Percentiles rank a stretch among this genome's conserved stretches.
These are phyloP conservation scores for Adelosebastes latens DNA, from an alignment of 2,797 vertebrate species.

Conservation along the genomic window DNA sequence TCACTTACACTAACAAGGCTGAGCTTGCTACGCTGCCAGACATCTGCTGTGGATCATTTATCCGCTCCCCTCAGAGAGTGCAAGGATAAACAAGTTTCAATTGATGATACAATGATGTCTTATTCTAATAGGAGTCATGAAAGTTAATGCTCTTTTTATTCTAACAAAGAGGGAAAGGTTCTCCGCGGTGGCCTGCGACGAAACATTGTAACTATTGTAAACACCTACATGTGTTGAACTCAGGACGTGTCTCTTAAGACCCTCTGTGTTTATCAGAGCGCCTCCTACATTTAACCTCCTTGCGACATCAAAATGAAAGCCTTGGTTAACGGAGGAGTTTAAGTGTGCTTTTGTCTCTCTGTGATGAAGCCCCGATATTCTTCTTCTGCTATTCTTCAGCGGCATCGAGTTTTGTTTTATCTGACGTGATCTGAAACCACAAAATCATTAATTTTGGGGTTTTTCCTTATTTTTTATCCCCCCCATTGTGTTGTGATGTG, in stretches of 20 bases:
- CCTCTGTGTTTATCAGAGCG: conserved; percentile 13
- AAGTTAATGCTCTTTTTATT: conserved; percentile 34
- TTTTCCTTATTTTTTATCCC: conserved; percentile 33
- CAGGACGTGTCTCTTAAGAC: conserved; percentile 13
- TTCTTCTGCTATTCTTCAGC: conserved; percentile 28
- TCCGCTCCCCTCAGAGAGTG: conserved; percentile 27
- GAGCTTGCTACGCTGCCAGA: conserved; percentile 36
- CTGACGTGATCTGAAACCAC: conserved; percentile 51
- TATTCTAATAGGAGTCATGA: conserved; percentile 41
- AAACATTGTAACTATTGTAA: conserved; percentile 7
- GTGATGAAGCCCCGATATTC: conserved; percentile 42
- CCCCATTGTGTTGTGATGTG: conserved; percentile 4
- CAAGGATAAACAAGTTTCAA: conserved; percentile 34
- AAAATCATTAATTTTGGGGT: conserved; percentile 54
- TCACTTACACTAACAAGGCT: conserved; percentile 38
- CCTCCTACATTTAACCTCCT: conserved; percentile 58
- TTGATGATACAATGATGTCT: conserved; percentile 41
- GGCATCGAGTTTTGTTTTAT: conserved; percentile 49
- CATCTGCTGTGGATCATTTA: conserved; percentile 53
- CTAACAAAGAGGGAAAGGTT: conserved; percentile 10
- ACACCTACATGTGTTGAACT: conserved; percentile 27
- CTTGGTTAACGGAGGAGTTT: conserved; percentile 39
- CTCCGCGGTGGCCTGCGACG: conserved; percentile 17
- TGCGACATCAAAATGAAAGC: conserved; percentile 48
- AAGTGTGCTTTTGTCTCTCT: background rate